Conservation (phyloP, 2,888 invertebrate genomes). For the Fragum whitleyi region DNA sequence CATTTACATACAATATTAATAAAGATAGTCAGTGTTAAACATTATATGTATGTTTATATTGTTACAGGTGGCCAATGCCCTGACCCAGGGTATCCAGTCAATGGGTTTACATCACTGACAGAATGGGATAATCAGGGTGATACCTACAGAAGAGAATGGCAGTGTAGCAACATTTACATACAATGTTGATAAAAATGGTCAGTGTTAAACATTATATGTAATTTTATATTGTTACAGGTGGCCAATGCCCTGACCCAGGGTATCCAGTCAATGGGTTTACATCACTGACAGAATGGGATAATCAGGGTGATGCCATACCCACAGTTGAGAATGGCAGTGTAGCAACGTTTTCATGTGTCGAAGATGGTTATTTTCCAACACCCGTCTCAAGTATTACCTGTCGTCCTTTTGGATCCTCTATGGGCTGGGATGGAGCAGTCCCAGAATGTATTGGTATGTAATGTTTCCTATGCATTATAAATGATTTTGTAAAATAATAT, state of each 20-base stretch:
- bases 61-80: no score
- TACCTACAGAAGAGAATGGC: conserved; percentile 42
- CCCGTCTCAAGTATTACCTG: conserved; percentile 40
- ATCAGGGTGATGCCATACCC: conserved; percentile 24
- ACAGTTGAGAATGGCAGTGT: conserved; percentile 50
- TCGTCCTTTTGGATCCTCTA: conserved; percentile 2
- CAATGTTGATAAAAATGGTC: no score
- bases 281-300: conserved; percentile 40
- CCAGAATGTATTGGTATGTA: conserved; percentile 52
- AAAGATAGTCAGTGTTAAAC: no score
- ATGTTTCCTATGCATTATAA: no score
- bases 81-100: conserved; percentile 38
- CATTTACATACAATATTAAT: no score
- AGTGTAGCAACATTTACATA: no score
- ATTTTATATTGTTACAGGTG: conserved; percentile 50
- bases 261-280: conserved; percentile 51
- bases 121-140: no score
- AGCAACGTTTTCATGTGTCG: conserved; percentile 52
- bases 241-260: conserved; percentile 54
- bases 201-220: no score
- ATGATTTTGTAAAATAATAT: no score
- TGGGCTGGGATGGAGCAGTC: conserved; percentile 38
- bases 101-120: no score
- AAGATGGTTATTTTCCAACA: conserved; percentile 42
- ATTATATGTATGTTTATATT: no score